Evolutionary conservation across 2,888 invertebrate species (phyloP).

Genomic region (Callinectes sapidus): DNA sequence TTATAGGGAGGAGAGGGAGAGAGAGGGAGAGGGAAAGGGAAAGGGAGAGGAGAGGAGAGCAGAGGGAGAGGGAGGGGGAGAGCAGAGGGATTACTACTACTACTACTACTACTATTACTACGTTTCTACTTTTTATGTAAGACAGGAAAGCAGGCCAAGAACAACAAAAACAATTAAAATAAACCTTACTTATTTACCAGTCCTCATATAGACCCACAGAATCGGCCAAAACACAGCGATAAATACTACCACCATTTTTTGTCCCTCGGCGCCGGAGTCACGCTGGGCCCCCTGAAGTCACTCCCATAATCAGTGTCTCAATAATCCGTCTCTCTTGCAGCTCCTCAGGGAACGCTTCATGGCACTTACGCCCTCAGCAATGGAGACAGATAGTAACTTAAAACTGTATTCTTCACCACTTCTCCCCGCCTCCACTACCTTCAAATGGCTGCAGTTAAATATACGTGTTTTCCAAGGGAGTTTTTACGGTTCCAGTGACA

Average conservation of each 20-base stretch:
- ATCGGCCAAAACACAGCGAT: too few species aligned
- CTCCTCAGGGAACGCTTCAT: not conserved
- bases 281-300: not conserved
- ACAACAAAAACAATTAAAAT: too few species aligned
- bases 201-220: too few species aligned
- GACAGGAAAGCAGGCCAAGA: too few species aligned
- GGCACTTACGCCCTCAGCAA: not conserved
- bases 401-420: not conserved
- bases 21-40: not conserved
- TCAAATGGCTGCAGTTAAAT: not conserved
- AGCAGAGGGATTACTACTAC: not conserved
- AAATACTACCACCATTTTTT: not conserved
- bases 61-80: not conserved
- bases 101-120: not conserved
- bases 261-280: not conserved
- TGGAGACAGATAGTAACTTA: not conserved
- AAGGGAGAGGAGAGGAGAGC: too few species aligned
- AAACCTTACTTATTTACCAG: too few species aligned
- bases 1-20: not conserved
- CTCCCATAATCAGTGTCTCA: not conserved
- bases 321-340: constrained; percentile 11
- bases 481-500: too few species aligned
- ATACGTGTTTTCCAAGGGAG: too few species aligned
- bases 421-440: not conserved
- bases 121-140: too few species aligned